These are phyloP conservation scores for Leptinotarsa haldemani DNA, from an alignment of 2,888 invertebrate genomes.

Conservation along the genomic window DNA sequence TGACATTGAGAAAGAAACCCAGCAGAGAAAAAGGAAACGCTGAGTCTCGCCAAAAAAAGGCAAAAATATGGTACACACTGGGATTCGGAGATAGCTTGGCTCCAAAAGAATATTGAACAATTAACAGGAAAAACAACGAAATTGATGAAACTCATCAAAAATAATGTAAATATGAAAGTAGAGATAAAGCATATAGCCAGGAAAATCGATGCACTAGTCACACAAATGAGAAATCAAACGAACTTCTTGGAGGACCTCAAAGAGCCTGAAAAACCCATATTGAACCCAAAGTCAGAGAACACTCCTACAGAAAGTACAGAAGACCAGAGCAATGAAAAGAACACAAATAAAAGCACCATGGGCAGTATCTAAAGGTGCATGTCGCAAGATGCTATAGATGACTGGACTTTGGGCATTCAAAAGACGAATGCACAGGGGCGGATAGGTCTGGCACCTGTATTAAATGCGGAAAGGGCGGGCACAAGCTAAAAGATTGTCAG, in stretches of 20 bases:
- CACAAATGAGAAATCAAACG: background rate
- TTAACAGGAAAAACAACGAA: background rate
- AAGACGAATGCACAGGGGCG: too few species aligned
- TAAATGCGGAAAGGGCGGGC: background rate
- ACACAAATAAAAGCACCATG: background rate
- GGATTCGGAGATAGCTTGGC: background rate
- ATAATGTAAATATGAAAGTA: conserved; percentile 6
- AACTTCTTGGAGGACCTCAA: too few species aligned
- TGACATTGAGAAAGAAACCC: conserved; percentile 8
- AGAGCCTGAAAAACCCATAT: background rate
- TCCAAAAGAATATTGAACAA: background rate
- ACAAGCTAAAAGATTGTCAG: too few species aligned
- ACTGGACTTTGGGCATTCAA: too few species aligned
- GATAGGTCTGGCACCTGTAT: background rate
- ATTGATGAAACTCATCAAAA: conserved; percentile 14
- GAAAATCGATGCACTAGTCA: background rate
- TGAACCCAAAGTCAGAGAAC: conserved; percentile 8
- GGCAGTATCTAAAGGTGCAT: too few species aligned
- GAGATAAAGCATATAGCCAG: conserved; percentile 5
- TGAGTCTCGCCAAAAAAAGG: conserved; percentile 1
- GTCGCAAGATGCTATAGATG: too few species aligned
- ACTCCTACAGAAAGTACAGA: background rate
- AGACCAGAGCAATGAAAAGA: background rate
- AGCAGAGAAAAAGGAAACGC: conserved; percentile 6
- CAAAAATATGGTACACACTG: background rate